A percentile compares a stretch with the other conserved stretches of the same genome.
These are phyloP conservation scores for roundworm (Caenorhabditis elegans) DNA, from an alignment of 1,140 invertebrate species.

Conservation along the genomic window WBcel235 BX284602.5:641001-641500, in stretches of 20 bases:
- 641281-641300: conserved; percentile 39
- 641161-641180: conserved; percentile 46
- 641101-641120: conserved; percentile 56
- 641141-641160: conserved; percentile 52
- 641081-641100: conserved; percentile 57
- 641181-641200: conserved; percentile 56
- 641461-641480: conserved; percentile 87
- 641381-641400: neutral
- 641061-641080: conserved; percentile 44
- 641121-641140: conserved; percentile 60
- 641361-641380: neutral
- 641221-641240: neutral
- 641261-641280: neutral
- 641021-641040: neutral
- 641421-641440: conserved; percentile 88
- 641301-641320: conserved; percentile 36
- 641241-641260: conserved; percentile 24
- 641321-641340: neutral
- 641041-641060: neutral
- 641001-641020: no score
- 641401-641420: conserved; percentile 76
- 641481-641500: conserved; percentile 95
- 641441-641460: conserved; percentile 86
- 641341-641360: conserved; percentile 7
- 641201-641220: conserved; percentile 53